phyloP scores from a whole-genome alignment of 2,888 invertebrate species.

The Nymphalis polychloros region DNA sequence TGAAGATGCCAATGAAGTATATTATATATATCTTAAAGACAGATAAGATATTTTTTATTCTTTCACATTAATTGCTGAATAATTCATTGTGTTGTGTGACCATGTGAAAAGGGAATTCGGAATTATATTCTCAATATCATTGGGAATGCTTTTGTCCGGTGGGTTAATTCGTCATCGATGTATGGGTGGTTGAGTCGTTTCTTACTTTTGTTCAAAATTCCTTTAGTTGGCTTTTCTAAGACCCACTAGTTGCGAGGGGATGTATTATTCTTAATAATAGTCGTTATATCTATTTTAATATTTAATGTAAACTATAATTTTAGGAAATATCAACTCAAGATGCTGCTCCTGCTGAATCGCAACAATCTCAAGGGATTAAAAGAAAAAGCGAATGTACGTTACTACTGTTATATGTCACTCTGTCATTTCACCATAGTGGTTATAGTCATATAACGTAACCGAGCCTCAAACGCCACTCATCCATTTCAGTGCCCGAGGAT shows the following conservation, averaged over 20 bases:
- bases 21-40: neutral
- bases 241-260: too few relatives aligned
- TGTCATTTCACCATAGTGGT: too few relatives aligned
- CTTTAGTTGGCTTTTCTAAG: too few relatives aligned
- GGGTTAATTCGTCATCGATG: too few relatives aligned
- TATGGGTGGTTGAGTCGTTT: neutral
- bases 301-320: neutral
- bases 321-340: neutral
- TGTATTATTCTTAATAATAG: too few relatives aligned
- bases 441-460: neutral
- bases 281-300: neutral
- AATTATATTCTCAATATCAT: too few relatives aligned
- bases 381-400: conserved; percentile 53
- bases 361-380: conserved; percentile 46
- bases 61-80: too few relatives aligned
- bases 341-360: conserved; percentile 2
- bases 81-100: too few relatives aligned
- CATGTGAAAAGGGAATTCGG: too few relatives aligned
- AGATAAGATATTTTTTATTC: neutral
- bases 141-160: too few relatives aligned
- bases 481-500: conserved; percentile 44
- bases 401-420: too few relatives aligned
- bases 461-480: neutral
- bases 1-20: conserved; percentile 27
- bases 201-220: too few relatives aligned